Percentiles rank a stretch among this genome's conserved stretches.
These are phyloP conservation scores for Seriola aureovittata DNA, from an alignment of 2,113 vertebrate species.

Conservation along the genomic window DNA sequence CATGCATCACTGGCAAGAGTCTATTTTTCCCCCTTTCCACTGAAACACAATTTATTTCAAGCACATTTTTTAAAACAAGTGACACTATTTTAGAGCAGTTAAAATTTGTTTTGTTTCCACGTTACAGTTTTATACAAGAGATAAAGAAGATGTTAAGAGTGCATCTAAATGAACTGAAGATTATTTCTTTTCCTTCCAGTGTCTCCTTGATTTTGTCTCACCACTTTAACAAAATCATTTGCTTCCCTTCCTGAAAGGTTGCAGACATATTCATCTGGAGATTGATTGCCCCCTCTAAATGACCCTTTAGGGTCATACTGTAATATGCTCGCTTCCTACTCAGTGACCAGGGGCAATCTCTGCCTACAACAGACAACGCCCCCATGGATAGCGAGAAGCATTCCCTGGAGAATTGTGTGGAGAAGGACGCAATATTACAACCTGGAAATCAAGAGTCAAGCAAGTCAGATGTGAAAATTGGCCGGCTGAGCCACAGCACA, in stretches of 20 bases:
- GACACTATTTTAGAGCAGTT: neutral
- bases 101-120: neutral
- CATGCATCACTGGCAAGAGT: neutral
- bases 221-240: slow-evolving; percentile 25
- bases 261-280: slow-evolving; percentile 69
- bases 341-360: slow-evolving; percentile 71
- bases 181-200: neutral
- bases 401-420: slow-evolving; percentile 31
- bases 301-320: slow-evolving; percentile 71
- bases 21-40: neutral
- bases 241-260: slow-evolving; percentile 40
- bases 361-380: slow-evolving; percentile 49
- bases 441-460: slow-evolving; percentile 44
- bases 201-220: slow-evolving; percentile 10
- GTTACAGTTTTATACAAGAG: neutral
- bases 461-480: slow-evolving; percentile 53
- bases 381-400: slow-evolving; percentile 36
- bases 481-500: slow-evolving; percentile 16
- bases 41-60: neutral
- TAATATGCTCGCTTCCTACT: slow-evolving; percentile 79
- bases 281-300: slow-evolving; percentile 74
- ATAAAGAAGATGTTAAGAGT: neutral
- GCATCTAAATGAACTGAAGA: neutral
- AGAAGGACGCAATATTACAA: slow-evolving; percentile 35
- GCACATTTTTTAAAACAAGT: neutral